A percentile compares a stretch with the other conserved stretches of the same genome.
Evolutionary conservation across 1,140 invertebrate species (phyloP).

Genomic region (Battus philenor): DNA sequence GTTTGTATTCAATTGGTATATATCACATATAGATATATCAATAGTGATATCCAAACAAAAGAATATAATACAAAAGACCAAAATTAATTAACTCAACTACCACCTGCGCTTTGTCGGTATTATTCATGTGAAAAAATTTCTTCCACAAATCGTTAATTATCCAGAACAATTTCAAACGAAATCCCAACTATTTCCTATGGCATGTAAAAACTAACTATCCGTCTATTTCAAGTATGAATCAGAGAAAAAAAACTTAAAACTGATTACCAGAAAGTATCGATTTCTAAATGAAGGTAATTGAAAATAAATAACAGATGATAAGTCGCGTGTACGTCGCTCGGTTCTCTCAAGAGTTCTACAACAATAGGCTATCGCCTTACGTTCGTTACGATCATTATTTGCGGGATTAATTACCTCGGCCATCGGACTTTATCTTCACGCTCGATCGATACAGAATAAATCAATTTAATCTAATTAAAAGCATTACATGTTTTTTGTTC

Average conservation of each 20-base stretch:
- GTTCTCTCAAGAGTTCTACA: slow-evolving; percentile 23
- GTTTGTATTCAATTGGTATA: too few species aligned
- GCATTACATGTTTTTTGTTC: slow-evolving; percentile 73
- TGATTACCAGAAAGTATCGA: not conserved
- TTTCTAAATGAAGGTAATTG: not conserved
- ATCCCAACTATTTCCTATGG: slow-evolving; percentile 17
- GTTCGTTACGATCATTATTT: slow-evolving; percentile 59
- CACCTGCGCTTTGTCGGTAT: slow-evolving; percentile 35
- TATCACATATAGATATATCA: too few species aligned
- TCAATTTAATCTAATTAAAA: slow-evolving; percentile 76
- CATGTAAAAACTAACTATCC: slow-evolving; percentile 8
- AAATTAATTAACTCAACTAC: not conserved
- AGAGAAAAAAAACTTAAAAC: too few species aligned
- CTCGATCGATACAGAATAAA: slow-evolving; percentile 65
- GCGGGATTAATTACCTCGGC: slow-evolving; percentile 64
- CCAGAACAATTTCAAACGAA: slow-evolving; percentile 25
- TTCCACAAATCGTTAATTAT: slow-evolving; percentile 56
- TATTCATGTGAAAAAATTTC: slow-evolving; percentile 32
- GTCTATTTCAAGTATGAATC: too few species aligned
- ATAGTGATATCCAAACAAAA: too few species aligned
- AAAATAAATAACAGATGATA: slow-evolving; percentile 18
- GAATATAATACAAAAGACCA: not conserved
- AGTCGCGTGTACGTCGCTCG: slow-evolving; percentile 24
- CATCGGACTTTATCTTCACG: slow-evolving; percentile 44
- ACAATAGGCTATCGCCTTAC: slow-evolving; percentile 36